Percentiles rank a stretch among this genome's conserved stretches.
phyloP scores from a whole-genome alignment of 1,140 invertebrate genomes.

The Drosophila yakuba region DNA sequence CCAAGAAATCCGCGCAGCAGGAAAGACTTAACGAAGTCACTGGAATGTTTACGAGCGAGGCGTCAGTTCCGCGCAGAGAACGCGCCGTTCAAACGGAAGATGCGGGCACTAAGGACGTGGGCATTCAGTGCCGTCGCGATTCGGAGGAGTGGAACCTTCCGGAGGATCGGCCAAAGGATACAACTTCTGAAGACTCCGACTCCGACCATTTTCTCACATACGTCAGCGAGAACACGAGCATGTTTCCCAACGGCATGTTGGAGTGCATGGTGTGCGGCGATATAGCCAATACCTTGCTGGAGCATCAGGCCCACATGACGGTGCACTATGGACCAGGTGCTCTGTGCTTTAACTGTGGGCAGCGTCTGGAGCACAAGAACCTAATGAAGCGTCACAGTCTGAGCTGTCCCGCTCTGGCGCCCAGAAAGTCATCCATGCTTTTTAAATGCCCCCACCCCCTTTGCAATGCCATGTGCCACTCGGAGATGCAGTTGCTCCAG shows the following conservation, averaged over 20 bases:
- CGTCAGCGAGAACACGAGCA: conserved; percentile 44
- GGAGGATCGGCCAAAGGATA: not conserved
- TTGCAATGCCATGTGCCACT: conserved; percentile 34
- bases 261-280: conserved; percentile 68
- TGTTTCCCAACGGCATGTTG: conserved; percentile 59
- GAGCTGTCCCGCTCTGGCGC: conserved; percentile 8
- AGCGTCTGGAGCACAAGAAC: conserved; percentile 15
- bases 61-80: not conserved
- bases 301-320: conserved; percentile 53
- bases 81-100: conserved; percentile 40
- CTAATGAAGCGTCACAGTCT: conserved; percentile 38
- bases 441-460: conserved; percentile 58
- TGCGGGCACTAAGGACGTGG: not conserved
- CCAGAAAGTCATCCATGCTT: conserved; percentile 2
- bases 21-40: not conserved
- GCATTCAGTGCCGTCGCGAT: conserved; percentile 41
- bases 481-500: conserved; percentile 27
- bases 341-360: conserved; percentile 56
- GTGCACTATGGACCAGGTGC: conserved; percentile 44
- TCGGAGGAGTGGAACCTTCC: conserved; percentile 13
- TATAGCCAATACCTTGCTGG: conserved; percentile 19
- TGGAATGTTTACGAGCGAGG: not conserved
- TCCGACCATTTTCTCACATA: conserved; percentile 30
- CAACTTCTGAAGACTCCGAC: not conserved
- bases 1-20: not conserved